These are phyloP conservation scores for Bursaphelenchus mucronatus DNA, from an alignment of 1,140 invertebrate genomes.

Conservation along the genomic window DNA sequence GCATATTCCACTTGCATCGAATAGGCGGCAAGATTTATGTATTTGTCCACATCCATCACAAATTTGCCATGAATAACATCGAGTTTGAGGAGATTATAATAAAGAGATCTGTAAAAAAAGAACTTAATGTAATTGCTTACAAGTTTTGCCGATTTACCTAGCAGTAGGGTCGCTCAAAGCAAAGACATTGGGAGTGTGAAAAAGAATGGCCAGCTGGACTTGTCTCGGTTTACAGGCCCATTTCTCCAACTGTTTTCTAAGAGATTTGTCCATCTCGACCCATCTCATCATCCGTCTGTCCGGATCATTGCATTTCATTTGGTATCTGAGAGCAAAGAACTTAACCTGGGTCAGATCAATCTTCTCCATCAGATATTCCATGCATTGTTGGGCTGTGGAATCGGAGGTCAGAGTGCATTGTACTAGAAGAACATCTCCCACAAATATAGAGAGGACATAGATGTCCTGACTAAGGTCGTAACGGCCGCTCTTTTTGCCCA, in stretches of 20 bases:
- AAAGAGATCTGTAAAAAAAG: conserved; percentile 36
- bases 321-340: conserved; percentile 53
- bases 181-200: conserved; percentile 52
- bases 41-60: conserved; percentile 22
- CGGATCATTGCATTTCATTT: conserved; percentile 51
- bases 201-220: conserved; percentile 54
- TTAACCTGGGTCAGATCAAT: conserved; percentile 44
- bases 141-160: conserved; percentile 18
- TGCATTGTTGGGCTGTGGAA: conserved; percentile 44
- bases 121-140: conserved; percentile 4
- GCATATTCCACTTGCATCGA: conserved; percentile 48
- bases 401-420: conserved; percentile 50
- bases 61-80: conserved; percentile 45
- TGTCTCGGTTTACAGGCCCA: conserved; percentile 48
- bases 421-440: conserved; percentile 43
- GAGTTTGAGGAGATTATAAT: conserved; percentile 48
- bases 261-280: conserved; percentile 52
- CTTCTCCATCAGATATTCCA: conserved; percentile 52
- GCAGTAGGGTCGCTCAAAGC: conserved; percentile 25
- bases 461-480: conserved; percentile 54
- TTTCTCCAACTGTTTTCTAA: conserved; percentile 50
- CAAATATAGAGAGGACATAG: conserved; percentile 44
- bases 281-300: conserved; percentile 48
- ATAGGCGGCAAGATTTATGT: conserved; percentile 42
- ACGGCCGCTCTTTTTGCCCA: conserved; percentile 50